Evolutionary conservation across 2,797 vertebrate genomes (phyloP), one percentile per base, ranked within the genome.

Genomic region (Hybognathus amarus): DNA sequence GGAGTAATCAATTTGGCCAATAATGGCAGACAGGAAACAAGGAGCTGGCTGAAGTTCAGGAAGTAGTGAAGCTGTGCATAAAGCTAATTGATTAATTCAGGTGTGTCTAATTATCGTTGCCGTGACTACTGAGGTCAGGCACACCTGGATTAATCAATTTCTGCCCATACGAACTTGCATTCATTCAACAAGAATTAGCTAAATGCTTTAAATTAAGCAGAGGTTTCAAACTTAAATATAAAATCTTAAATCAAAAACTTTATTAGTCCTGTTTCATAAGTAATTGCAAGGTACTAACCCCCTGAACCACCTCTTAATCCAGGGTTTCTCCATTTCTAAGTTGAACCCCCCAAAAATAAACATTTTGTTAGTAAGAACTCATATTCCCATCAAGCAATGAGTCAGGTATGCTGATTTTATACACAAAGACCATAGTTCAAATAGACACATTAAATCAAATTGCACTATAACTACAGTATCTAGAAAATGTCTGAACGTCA

Each of bases 381-480:
- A 22, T 12, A n/a, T 42, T 70, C 4, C n/a, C n/a, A 70, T 47
- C 40, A 45, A 47, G 15, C n/a, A 71, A 71, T 17, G 24, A 50
- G 27, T 50, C 17, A 18, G 6, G 33, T 40, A 36, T 61, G 54
- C 13, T 10, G 52, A 42, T 42, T 63, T 63, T 8, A 20, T 33
- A 74, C 27, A 74, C 30, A 54, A 54, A 27, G 24, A 66, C 76
- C n/a, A 27, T 15, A 18, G 42, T 67, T 79, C 63, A 67, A 50
- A 47, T 11, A 52, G 24, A 47, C 56, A 64, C 6, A 38, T 79
- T 68, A 52, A 64, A 74, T 64, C 1, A 40, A 74, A 74, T 74
- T 40, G 22, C 27, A 40, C 2, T 15, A 2, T 17, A 74, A 52
- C 5, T 67, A 67, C 61, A 75, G n/a, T 56, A 22, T 67, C n/a